phyloP scores from a whole-genome alignment of 2,113 vertebrate species.

The Pionites leucogaster region DNA sequence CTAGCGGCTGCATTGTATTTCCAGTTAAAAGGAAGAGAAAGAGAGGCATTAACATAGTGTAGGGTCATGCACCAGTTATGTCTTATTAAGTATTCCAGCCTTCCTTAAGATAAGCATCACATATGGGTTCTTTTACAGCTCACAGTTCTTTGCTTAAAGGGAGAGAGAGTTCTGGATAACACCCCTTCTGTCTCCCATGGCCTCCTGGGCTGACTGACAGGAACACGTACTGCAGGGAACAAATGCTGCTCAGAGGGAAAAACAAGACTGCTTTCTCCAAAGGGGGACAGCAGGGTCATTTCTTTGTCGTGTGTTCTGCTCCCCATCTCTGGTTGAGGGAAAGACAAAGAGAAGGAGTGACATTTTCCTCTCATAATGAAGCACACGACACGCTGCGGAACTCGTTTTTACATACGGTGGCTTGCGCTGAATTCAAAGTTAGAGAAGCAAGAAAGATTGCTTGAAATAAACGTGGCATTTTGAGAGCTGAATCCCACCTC shows the following conservation, averaged over 20 bases:
- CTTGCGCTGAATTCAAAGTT: not conserved
- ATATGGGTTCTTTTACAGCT: constrained; percentile 64
- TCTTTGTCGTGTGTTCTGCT: constrained; percentile 6
- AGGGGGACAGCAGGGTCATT: not conserved
- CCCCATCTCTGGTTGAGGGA: constrained; percentile 2
- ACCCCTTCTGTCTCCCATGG: constrained; percentile 58
- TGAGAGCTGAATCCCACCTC: not conserved
- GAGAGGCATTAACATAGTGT: not conserved
- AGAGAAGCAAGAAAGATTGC: not conserved
- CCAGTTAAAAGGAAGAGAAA: constrained; percentile 14
- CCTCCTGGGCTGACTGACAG: constrained; percentile 52
- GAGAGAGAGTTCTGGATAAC: constrained; percentile 53
- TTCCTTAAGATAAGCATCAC: constrained; percentile 48
- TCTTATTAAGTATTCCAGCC: constrained; percentile 61
- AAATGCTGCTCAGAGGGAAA: constrained; percentile 24
- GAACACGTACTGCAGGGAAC: constrained; percentile 8
- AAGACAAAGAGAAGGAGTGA: constrained; percentile 22
- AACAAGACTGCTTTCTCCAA: not conserved
- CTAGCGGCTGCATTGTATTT: not conserved
- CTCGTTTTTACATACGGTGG: not conserved
- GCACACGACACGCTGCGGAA: not conserved
- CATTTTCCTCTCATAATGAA: constrained; percentile 2
- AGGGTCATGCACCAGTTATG: constrained; percentile 49
- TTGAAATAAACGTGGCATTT: not conserved
- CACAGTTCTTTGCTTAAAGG: constrained; percentile 28